Evolutionary conservation across 92 coral and sea anemone genomes (phyloP).

Genomic region (Bergia sp.): DNA sequence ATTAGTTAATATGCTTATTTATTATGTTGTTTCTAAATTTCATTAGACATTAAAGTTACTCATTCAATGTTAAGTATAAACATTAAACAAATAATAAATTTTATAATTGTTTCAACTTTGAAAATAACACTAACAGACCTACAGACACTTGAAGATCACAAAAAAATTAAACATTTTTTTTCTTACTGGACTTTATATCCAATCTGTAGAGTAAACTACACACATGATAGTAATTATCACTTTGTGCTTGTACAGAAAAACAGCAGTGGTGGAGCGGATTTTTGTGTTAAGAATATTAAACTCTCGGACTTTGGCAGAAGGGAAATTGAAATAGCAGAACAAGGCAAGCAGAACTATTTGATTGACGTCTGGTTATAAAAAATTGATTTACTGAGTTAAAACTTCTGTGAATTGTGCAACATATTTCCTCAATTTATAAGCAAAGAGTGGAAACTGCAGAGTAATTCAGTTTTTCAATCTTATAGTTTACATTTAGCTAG

Average conservation of each 20-base stretch:
- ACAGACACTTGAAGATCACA: not conserved
- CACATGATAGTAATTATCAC: constrained; percentile 50
- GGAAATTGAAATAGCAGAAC: constrained; percentile 99
- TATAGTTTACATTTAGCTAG: constrained; percentile 5
- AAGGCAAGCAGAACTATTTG: constrained; percentile 87
- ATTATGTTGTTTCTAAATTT: too few species aligned
- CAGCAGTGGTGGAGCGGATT: constrained; percentile 96
- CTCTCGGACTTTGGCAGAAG: constrained; percentile 99
- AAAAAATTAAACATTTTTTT: not conserved
- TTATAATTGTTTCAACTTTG: not conserved
- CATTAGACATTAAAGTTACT: too few species aligned
- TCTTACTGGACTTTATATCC: not conserved
- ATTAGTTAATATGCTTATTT: too few species aligned
- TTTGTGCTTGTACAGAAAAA: constrained; percentile 82
- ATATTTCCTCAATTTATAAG: constrained; percentile 9
- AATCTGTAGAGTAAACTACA: constrained; percentile 1
- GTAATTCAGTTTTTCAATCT: not conserved
- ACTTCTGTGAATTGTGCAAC: constrained; percentile 12
- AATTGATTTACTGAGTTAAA: not conserved
- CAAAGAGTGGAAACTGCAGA: not conserved
- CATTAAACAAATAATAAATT: too few species aligned
- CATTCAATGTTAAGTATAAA: too few species aligned
- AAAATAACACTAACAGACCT: not conserved
- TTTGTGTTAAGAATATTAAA: constrained; percentile 99
- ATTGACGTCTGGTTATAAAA: constrained; percentile 33